Conservation (phyloP, 2,888 invertebrate genomes). For the Oscheius myriophilus region DNA sequence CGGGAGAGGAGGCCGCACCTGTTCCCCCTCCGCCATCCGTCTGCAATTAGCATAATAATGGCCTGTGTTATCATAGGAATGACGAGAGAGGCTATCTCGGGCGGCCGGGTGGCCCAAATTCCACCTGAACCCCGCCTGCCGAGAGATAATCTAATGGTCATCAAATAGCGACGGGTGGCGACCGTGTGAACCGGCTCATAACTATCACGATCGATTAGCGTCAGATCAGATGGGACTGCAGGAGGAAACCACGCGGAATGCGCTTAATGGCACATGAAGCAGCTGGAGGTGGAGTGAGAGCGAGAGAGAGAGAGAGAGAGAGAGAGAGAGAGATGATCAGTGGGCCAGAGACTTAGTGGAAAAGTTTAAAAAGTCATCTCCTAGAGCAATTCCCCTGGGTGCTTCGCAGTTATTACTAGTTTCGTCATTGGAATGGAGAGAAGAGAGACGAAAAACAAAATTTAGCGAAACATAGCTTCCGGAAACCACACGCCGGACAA, state of each 20-base stretch:
- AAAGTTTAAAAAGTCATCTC: no score
- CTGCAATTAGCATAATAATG: constrained; percentile 25
- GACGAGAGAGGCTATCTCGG: not conserved
- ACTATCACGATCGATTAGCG: constrained; percentile 28
- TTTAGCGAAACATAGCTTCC: not conserved
- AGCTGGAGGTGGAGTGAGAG: not conserved
- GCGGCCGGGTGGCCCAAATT: constrained; percentile 13
- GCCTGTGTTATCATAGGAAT: constrained; percentile 24
- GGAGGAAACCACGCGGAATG: not conserved
- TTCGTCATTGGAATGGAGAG: no score
- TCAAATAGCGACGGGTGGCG: constrained; percentile 15
- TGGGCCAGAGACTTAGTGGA: no score
- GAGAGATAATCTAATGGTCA: constrained; percentile 29
- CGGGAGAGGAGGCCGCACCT: not conserved
- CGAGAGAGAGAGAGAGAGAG: constrained; percentile 7
- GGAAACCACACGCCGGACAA: not conserved
- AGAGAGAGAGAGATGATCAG: not conserved
- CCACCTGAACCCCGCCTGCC: not conserved
- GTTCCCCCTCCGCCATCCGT: no score
- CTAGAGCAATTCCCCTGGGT: no score
- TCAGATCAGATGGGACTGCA: not conserved
- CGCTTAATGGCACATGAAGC: not conserved
- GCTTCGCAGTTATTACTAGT: no score
- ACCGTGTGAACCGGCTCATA: constrained; percentile 30
- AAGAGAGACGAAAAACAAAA: not conserved